These are phyloP conservation scores for Lochmaea capreae DNA, from an alignment of 2,888 invertebrate species.

Conservation along the genomic window DNA sequence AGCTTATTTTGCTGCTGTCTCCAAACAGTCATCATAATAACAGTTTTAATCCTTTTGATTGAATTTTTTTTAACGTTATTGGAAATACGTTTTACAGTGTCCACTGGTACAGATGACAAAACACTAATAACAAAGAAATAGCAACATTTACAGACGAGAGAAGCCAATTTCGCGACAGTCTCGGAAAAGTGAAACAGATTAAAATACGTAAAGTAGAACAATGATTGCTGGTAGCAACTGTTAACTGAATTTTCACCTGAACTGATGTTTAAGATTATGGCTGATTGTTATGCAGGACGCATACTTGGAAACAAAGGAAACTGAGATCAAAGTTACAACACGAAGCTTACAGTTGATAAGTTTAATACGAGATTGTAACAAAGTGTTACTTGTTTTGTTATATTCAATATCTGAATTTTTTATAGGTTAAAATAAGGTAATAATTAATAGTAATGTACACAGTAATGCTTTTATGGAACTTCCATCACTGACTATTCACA, in stretches of 20 bases:
- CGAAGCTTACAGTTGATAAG: background rate
- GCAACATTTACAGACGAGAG: background rate
- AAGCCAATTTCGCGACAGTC: background rate
- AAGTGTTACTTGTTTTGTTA: background rate
- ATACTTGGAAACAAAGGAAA: slow-evolving; percentile 1
- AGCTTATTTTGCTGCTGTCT: too few relatives aligned
- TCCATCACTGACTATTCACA: too few relatives aligned
- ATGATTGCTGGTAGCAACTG: background rate
- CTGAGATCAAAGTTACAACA: background rate
- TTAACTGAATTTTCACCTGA: slow-evolving; percentile 6
- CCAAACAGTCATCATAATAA: too few relatives aligned
- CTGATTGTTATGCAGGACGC: background rate
- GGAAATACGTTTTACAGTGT: background rate
- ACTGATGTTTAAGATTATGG: background rate
- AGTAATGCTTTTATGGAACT: too few relatives aligned
- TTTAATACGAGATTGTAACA: background rate
- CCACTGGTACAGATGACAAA: background rate
- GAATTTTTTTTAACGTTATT: too few relatives aligned
- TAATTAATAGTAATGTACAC: background rate
- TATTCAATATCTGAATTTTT: background rate
- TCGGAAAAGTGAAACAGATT: background rate
- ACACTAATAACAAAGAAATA: background rate
- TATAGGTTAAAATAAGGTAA: background rate
- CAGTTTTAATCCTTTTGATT: too few relatives aligned
- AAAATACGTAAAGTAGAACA: slow-evolving; percentile 2